Evolutionary conservation across 2,113 vertebrate species (phyloP).

Genomic region (Myodes glareolus): DNA sequence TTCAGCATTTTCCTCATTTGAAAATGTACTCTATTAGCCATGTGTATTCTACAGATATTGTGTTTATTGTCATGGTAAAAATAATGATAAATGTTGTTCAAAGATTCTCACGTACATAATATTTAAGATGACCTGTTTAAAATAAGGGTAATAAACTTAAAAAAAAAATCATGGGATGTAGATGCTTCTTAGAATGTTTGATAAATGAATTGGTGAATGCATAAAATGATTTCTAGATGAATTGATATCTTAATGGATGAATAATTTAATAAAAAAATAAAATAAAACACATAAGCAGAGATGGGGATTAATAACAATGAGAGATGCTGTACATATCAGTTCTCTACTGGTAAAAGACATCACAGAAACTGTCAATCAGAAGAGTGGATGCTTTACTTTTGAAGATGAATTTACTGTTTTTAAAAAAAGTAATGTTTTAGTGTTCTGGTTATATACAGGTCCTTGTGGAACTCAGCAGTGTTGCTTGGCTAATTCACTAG

Average conservation of each 20-base stretch:
- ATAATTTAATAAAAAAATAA: too few relatives aligned
- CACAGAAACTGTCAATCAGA: background rate
- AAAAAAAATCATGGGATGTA: too few relatives aligned
- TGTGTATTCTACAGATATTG: background rate
- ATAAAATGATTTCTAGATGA: too few relatives aligned
- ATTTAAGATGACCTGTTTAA: background rate
- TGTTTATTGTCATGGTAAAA: background rate
- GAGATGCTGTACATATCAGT: background rate
- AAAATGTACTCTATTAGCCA: conserved; percentile 22
- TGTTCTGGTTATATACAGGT: background rate
- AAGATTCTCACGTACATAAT: background rate
- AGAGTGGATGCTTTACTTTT: background rate
- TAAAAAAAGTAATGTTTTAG: background rate
- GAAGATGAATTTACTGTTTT: too few relatives aligned
- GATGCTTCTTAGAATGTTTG: too few relatives aligned
- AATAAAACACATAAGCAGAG: background rate
- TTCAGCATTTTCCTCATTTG: conserved; percentile 39
- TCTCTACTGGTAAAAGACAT: background rate
- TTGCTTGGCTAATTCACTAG: background rate
- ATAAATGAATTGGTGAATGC: too few relatives aligned
- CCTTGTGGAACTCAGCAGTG: background rate
- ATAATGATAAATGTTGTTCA: background rate
- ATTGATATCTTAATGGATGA: too few relatives aligned
- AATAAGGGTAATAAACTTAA: too few relatives aligned
- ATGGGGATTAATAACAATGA: background rate